These are phyloP conservation scores for Vipera ursinii DNA, from an alignment of 2,797 vertebrate species.

Conservation along the genomic window DNA sequence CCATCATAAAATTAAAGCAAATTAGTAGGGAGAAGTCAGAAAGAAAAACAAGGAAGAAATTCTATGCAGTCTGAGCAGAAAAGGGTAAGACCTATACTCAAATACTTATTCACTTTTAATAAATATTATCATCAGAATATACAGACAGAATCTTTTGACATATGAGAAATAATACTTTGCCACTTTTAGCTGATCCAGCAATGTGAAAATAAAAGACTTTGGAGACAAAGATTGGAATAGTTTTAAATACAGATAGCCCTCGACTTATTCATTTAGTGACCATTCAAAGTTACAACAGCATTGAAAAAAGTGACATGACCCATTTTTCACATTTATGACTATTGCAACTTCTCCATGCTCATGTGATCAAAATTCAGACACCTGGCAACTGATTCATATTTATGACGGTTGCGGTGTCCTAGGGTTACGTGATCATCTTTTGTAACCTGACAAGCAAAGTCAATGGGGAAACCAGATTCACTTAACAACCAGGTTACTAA, in stretches of 20 bases:
- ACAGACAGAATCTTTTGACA: neutral
- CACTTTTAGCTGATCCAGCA: neutral
- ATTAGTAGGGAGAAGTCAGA: neutral
- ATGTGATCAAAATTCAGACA: neutral
- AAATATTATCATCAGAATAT: neutral
- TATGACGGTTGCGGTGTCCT: neutral
- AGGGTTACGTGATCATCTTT: neutral
- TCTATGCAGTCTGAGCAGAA: neutral
- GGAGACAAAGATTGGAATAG: neutral
- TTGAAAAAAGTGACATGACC: neutral
- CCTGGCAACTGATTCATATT: neutral
- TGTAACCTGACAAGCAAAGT: neutral
- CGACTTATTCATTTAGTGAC: neutral
- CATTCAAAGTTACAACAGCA: neutral
- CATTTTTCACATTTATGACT: neutral
- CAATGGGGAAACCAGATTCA: neutral
- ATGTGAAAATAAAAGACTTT: neutral
- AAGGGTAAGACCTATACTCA: neutral
- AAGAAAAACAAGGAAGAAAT: neutral
- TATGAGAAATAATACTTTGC: neutral
- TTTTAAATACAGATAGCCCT: neutral
- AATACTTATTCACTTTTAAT: neutral
- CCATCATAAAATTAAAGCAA: neutral
- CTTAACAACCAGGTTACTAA: too few species aligned
- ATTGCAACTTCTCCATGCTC: neutral